Evolutionary conservation across 2,888 invertebrate genomes (phyloP).

Genomic region (Harpalus rubripes): DNA sequence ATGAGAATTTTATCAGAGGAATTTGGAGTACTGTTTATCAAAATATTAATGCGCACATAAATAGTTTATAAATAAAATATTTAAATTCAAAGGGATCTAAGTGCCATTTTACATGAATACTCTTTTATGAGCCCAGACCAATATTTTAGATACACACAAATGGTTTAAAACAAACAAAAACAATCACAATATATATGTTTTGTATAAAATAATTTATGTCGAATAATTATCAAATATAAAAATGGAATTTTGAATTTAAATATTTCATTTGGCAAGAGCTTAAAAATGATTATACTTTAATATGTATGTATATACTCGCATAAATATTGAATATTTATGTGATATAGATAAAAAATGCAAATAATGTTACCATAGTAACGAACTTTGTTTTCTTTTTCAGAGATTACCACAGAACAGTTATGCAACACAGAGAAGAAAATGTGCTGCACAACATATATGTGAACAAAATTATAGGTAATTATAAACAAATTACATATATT

Average conservation of each 20-base stretch:
- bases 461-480: background rate
- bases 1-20: background rate
- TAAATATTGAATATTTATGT: background rate
- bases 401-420: background rate
- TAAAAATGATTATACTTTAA: too few relatives aligned
- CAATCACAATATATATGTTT: too few relatives aligned
- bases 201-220: too few relatives aligned
- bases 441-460: background rate
- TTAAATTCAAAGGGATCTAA: too few relatives aligned
- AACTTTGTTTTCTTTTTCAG: background rate
- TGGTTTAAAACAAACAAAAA: too few relatives aligned
- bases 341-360: background rate
- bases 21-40: background rate
- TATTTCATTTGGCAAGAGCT: too few relatives aligned
- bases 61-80: too few relatives aligned
- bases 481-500: background rate
- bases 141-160: too few relatives aligned
- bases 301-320: too few relatives aligned
- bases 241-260: too few relatives aligned
- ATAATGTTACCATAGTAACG: slow-evolving; percentile 20
- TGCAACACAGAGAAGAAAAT: background rate
- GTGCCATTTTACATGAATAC: background rate
- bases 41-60: background rate
- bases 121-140: too few relatives aligned
- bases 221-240: too few relatives aligned